Conservation (phyloP, 2,113 vertebrate species). For the Spheniscus mendiculus region DNA sequence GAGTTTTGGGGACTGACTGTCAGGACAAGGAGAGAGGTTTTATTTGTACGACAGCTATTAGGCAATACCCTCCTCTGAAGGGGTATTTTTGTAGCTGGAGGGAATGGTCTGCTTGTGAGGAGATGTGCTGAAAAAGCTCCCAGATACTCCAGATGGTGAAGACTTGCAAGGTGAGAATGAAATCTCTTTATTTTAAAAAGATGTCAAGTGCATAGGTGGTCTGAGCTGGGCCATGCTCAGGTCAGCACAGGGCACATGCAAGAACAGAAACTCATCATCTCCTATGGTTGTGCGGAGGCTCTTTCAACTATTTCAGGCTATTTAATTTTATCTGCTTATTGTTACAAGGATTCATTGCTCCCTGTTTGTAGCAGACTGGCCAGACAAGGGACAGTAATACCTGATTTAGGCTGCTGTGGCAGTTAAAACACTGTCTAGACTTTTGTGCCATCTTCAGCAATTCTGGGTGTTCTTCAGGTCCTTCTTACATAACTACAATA, state of each 20-base stretch:
- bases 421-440: not conserved
- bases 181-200: not conserved
- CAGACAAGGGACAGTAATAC: not conserved
- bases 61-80: not conserved
- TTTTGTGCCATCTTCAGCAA: not conserved
- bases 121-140: not conserved
- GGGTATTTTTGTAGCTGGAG: not conserved
- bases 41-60: not conserved
- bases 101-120: not conserved
- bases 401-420: not conserved
- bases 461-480: not conserved
- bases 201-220: not conserved
- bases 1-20: not conserved
- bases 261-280: not conserved
- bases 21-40: not conserved
- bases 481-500: not conserved
- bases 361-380: not conserved
- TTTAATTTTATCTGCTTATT: not conserved
- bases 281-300: not conserved
- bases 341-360: not conserved
- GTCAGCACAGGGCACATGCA: not conserved
- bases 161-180: not conserved
- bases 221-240: not conserved
- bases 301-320: not conserved
- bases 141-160: not conserved